These are phyloP conservation scores for Papilio polyxenes DNA, from an alignment of 1,140 invertebrate species.

Conservation along the genomic window DNA sequence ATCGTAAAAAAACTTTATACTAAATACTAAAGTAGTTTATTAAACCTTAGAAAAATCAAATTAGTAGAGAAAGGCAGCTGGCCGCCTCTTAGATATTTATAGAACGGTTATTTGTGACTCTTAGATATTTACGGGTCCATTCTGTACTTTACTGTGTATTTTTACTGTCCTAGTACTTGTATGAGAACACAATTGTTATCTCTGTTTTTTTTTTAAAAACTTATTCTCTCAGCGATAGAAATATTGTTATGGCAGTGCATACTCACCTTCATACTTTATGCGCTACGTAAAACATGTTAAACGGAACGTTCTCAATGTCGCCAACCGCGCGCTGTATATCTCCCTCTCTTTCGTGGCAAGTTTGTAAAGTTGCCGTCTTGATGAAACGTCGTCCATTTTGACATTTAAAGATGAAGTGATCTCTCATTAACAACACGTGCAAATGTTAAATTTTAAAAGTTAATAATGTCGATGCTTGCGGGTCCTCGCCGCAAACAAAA, in stretches of 20 bases:
- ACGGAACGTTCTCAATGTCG: conserved; percentile 12
- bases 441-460: conserved; percentile 41
- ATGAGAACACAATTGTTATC: too few relatives aligned
- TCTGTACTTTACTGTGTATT: too few relatives aligned
- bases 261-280: neutral
- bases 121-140: too few relatives aligned
- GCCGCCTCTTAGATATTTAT: too few relatives aligned
- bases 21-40: too few relatives aligned
- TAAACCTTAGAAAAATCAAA: too few relatives aligned
- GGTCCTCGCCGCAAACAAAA: conserved; percentile 78
- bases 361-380: neutral
- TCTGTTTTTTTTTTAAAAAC: too few relatives aligned
- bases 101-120: too few relatives aligned
- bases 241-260: neutral
- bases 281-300: neutral
- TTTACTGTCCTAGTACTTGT: too few relatives aligned
- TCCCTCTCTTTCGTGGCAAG: neutral
- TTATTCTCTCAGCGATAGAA: neutral
- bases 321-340: neutral
- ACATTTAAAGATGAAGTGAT: neutral
- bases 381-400: conserved; percentile 11
- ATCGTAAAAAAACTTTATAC: too few relatives aligned
- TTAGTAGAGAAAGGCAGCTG: too few relatives aligned
- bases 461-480: conserved; percentile 78
- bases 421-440: neutral